These are phyloP conservation scores for Homarus americanus DNA, from an alignment of 1,140 invertebrate genomes.

Conservation along the genomic window DNA sequence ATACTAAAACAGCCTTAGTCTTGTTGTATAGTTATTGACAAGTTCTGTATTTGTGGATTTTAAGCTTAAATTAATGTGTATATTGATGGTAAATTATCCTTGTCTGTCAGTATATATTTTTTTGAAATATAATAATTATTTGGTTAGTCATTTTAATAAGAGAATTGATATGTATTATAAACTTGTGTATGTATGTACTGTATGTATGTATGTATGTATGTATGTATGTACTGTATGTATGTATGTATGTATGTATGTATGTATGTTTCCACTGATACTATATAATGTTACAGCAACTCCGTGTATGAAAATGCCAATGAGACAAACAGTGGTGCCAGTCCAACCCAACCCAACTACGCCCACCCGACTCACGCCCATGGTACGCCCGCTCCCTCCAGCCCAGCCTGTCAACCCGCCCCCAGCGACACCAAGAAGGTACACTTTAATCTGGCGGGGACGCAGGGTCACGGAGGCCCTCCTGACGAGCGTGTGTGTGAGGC, in stretches of 20 bases:
- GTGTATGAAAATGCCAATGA: constrained; percentile 68
- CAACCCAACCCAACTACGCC: constrained; percentile 26
- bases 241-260: neutral
- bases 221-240: no score
- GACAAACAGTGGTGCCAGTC: constrained; percentile 16
- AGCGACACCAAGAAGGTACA: constrained; percentile 71
- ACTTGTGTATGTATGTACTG: constrained; percentile 1
- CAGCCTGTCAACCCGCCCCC: constrained; percentile 58
- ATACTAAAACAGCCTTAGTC: no score
- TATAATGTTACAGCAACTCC: constrained; percentile 69
- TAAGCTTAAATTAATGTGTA: no score
- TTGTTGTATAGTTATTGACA: no score
- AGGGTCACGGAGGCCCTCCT: constrained; percentile 18
- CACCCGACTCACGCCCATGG: constrained; percentile 49
- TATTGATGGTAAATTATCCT: no score
- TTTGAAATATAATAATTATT: no score
- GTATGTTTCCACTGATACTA: no score
- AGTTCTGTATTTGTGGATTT: no score
- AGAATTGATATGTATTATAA: no score
- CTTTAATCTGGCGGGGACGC: constrained; percentile 65
- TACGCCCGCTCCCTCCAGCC: constrained; percentile 41
- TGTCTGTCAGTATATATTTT: no score
- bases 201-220: no score
- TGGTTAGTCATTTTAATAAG: no score
- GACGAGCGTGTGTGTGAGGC: constrained; percentile 61